Base-by-base conservation (phyloP, 64 coral and sea anemone genomes). In the Platygyra sinensis region DNA sequence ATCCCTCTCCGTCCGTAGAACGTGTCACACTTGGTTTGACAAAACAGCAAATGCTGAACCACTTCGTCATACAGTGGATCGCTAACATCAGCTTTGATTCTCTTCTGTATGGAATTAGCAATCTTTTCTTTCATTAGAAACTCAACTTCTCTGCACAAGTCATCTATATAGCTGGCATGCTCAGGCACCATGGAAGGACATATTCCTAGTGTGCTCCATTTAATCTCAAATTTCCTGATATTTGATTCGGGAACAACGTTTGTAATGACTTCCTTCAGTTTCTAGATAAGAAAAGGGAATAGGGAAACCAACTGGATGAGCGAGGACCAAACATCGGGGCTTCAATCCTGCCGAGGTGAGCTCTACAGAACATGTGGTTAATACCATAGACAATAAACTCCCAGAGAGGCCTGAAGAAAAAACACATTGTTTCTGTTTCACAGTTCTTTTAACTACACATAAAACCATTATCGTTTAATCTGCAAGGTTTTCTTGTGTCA, bases 1-100 rank as follows among this genome's bases (percentile, higher is more conserved):
- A 81, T 89, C n/a, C 78, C 92, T 27, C 85, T 80, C 0, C 92
- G 79, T 36, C 92, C 92, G n/a, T 94, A 94, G 72, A 94, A 94
- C 25, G 54, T 65, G 27, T 63, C 64, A 33, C 92, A 94, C 61
- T 94, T 94, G 57, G 87, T 89, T 65, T 89, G 92, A 59, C 92
- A 94, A 73, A 94, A 94, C 15, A 39, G 20, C 42, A 94, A 75
- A 29, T 94, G 92, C 32, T 94, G 87, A 6, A 94, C 64, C 3
- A 73, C 87, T 75, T 94, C 92, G 30, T 94, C 92, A 67, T 89
- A 94, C n/a, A 89, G 71, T 24, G 57, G 17, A 62, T 94, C 92
- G 22, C 54, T 94, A 25, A 94, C 78, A 24, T 89, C 92, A 13
- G 46, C 75, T 61, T 52, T 77, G 10, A 73, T 73, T 65, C 82